These are phyloP conservation scores for Cyaniris semiargus DNA, from an alignment of 2,888 invertebrate species.

Conservation along the genomic window DNA sequence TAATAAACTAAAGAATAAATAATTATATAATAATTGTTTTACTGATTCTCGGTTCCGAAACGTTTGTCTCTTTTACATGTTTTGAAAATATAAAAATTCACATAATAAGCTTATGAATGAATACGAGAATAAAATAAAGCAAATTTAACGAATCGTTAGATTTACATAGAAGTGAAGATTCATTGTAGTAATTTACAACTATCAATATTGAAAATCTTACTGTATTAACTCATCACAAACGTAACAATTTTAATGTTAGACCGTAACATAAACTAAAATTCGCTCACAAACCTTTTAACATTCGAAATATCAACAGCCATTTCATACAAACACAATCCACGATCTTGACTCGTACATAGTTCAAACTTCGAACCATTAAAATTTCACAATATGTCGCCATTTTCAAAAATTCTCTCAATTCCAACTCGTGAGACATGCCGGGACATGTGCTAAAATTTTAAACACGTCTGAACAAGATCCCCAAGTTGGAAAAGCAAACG, in stretches of 20 bases:
- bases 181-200: too few relatives aligned
- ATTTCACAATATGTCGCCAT: constrained; percentile 31
- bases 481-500: constrained; percentile 34
- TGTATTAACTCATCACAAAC: too few relatives aligned
- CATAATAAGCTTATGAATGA: too few relatives aligned
- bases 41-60: too few relatives aligned
- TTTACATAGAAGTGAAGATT: too few relatives aligned
- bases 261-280: not conserved
- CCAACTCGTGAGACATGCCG: constrained; percentile 32
- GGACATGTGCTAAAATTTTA: constrained; percentile 36
- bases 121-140: too few relatives aligned
- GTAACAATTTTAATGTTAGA: too few relatives aligned
- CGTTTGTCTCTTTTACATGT: too few relatives aligned
- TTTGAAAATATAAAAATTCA: too few relatives aligned
- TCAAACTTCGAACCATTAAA: constrained; percentile 26
- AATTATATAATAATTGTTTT: not conserved
- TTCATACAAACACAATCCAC: constrained; percentile 19
- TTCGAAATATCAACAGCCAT: not conserved
- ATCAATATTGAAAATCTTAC: too few relatives aligned
- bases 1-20: not conserved
- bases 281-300: not conserved
- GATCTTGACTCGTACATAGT: constrained; percentile 24
- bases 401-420: constrained; percentile 31
- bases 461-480: constrained; percentile 35
- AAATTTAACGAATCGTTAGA: too few relatives aligned